phyloP scores from a whole-genome alignment of 2,888 invertebrate genomes.

The Deilephila elpenor region DNA sequence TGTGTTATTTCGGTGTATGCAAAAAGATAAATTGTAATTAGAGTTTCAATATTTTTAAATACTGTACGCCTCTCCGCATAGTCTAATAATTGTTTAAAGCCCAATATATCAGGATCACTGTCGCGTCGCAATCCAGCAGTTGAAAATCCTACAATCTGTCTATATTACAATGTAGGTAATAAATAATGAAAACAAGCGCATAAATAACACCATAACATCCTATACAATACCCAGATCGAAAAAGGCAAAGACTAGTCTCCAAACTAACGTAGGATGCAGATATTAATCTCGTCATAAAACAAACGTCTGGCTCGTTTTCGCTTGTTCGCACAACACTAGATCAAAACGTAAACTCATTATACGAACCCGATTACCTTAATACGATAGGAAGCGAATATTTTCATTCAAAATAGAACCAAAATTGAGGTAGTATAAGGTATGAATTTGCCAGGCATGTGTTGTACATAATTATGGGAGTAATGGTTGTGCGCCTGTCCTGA shows the following conservation, averaged over 20 bases:
- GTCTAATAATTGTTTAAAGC: too few species aligned
- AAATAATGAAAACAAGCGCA: neutral
- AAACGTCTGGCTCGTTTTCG: constrained; percentile 2
- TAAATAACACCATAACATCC: neutral
- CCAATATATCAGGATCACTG: too few species aligned
- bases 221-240: neutral
- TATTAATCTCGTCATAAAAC: constrained; percentile 5
- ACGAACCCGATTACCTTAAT: neutral
- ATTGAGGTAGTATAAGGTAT: neutral
- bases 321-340: constrained; percentile 1
- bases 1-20: too few species aligned
- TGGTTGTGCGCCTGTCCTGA: neutral
- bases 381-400: neutral
- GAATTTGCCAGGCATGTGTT: neutral
- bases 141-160: too few species aligned
- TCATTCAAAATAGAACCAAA: constrained; percentile 1
- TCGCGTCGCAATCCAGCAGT: too few species aligned
- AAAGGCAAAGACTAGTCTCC: constrained; percentile 5
- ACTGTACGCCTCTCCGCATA: too few species aligned
- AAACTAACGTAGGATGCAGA: neutral
- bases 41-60: too few species aligned
- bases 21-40: too few species aligned
- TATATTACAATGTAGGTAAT: neutral
- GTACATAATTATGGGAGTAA: neutral
- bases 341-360: constrained; percentile 7